These are phyloP conservation scores for fruit fly (Drosophila melanogaster) DNA, from an alignment of 1,140 invertebrate genomes.

Conservation along the genomic window DNA sequence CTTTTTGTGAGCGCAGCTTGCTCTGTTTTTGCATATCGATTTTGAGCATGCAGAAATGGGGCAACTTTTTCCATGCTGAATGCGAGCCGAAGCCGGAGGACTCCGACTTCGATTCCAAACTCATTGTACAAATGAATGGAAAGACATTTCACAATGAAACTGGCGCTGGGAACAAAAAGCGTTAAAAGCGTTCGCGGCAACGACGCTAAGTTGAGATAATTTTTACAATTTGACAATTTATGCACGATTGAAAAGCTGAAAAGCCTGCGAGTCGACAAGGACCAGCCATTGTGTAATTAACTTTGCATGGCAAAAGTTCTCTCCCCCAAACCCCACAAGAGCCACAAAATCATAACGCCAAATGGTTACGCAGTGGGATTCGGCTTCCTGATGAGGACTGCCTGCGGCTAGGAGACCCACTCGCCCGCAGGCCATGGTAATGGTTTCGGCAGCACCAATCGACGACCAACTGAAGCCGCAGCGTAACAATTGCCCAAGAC, in stretches of 20 bases:
- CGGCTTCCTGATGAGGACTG: slow-evolving; percentile 76
- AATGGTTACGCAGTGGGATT: slow-evolving; percentile 55
- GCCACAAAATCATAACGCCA: slow-evolving; percentile 7
- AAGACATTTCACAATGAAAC: slow-evolving; percentile 73
- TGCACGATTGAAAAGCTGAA: slow-evolving; percentile 63
- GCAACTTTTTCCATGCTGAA: slow-evolving; percentile 45
- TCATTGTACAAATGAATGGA: slow-evolving; percentile 70
- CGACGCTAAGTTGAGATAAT: slow-evolving; percentile 78
- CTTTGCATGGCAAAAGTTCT: slow-evolving; percentile 71
- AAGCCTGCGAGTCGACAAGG: slow-evolving; percentile 39
- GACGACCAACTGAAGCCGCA: slow-evolving; percentile 43
- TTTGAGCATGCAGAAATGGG: slow-evolving; percentile 67
- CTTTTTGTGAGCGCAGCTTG: slow-evolving; percentile 16
- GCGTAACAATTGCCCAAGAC: slow-evolving; percentile 58
- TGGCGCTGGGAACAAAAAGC: slow-evolving; percentile 15
- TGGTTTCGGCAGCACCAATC: slow-evolving; percentile 30
- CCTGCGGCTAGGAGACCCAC: slow-evolving; percentile 56
- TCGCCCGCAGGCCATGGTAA: slow-evolving; percentile 18
- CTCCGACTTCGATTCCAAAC: slow-evolving; percentile 35
- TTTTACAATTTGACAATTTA: slow-evolving; percentile 83
- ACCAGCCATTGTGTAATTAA: slow-evolving; percentile 74
- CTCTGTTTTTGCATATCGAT: slow-evolving; percentile 68
- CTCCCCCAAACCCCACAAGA: neutral
- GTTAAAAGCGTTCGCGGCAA: slow-evolving; percentile 34
- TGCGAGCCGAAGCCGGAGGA: slow-evolving; percentile 4